These are phyloP conservation scores for Sebastes minor DNA, from an alignment of 2,797 vertebrate species.

Conservation along the genomic window DNA sequence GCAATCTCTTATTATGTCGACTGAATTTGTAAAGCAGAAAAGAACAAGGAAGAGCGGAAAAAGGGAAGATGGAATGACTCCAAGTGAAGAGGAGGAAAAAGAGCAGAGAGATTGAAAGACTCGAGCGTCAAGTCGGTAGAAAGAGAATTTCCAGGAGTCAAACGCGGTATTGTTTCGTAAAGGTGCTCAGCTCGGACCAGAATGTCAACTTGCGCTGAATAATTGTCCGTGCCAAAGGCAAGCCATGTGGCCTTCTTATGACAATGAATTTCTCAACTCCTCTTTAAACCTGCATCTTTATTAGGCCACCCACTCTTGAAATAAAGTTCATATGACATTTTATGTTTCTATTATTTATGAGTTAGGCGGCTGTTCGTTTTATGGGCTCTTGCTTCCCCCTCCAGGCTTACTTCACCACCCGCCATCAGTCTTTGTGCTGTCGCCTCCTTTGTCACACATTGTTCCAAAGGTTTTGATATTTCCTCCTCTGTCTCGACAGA, in stretches of 20 bases:
- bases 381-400: constrained; percentile 71
- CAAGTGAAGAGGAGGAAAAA: constrained; percentile 42
- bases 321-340: constrained; percentile 87
- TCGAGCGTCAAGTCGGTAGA: neutral
- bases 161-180: constrained; percentile 61
- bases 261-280: constrained; percentile 80
- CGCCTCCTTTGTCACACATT: constrained; percentile 69
- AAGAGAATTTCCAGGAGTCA: constrained; percentile 49
- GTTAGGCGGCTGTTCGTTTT: constrained; percentile 78
- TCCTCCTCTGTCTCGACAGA: constrained; percentile 66
- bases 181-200: constrained; percentile 63
- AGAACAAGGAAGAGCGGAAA: constrained; percentile 74
- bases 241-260: constrained; percentile 74
- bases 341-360: constrained; percentile 89
- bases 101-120: constrained; percentile 42
- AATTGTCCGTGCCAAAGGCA: constrained; percentile 59
- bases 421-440: constrained; percentile 68
- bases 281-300: constrained; percentile 84
- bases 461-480: constrained; percentile 71
- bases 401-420: constrained; percentile 75
- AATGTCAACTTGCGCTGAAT: constrained; percentile 75
- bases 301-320: constrained; percentile 82
- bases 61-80: constrained; percentile 47
- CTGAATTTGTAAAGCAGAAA: constrained; percentile 82
- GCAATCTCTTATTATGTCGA: constrained; percentile 83